Base-by-base conservation (phyloP, 1,140 invertebrate genomes). In the Lethrus apterus region DNA sequence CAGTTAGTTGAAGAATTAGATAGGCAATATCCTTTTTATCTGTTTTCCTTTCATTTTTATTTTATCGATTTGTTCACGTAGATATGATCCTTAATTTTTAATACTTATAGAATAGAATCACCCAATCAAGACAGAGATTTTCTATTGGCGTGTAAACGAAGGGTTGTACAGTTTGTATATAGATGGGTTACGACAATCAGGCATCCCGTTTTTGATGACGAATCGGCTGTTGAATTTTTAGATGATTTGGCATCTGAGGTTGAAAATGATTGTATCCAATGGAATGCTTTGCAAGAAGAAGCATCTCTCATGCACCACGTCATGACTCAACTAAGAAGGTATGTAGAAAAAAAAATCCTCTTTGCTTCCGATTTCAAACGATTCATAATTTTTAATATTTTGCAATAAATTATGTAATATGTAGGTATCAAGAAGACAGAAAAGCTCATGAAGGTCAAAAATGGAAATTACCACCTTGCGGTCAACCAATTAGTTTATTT, bases 161-260 rank as follows among this genome's bases (percentile, higher is more conserved):
- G 83, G 51, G 85, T 90, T 0, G 77, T 90, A 18, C 78, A 83
- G 50, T 91, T 91, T 69, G 77, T 89, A 20, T 78, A 84, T 54
- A 73, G 80, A 54, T 92, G 88, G 88, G 76, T 81, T 7, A 76
- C 72, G 23, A 77, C 84, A 4, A 77, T 86, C 10, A 69, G 82
- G 2, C 76, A 84, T 52, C 80, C 80, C 0, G 87, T 89, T 34
- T 84, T 84, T 57, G 80, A 85, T 54, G 85, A 90, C 59, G 70
- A 74, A 10, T 73, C 74, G 13, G 78, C 83, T n/a, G 73, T 77
- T 50, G 71, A 77, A 50, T 89, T 88, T 59, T 69, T 89, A 21
- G 78, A 86, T 76, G 84, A 89, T 57, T 60, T 90, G 19, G 74
- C 77, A 18, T 73, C 73, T 26, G 78, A 80, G 53, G 73, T 88